Evolutionary conservation across 1,140 invertebrate genomes (phyloP).

Genomic region (Hetaerina americana): DNA sequence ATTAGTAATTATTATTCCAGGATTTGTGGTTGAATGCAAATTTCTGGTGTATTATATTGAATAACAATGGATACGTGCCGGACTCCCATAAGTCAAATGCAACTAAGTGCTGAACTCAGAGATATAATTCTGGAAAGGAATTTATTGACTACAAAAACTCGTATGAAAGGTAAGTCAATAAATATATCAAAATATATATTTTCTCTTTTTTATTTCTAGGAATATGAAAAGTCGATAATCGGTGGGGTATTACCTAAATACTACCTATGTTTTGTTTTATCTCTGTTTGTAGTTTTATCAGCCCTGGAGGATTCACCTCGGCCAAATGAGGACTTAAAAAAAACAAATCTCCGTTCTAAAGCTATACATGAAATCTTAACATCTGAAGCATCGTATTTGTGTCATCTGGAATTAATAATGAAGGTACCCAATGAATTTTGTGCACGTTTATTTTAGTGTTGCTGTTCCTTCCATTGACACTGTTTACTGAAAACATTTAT

Average conservation of each 20-base stretch:
- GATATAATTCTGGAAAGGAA: constrained; percentile 44
- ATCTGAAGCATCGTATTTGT: constrained; percentile 56
- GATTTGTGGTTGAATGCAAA: no score
- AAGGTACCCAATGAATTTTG: constrained; percentile 30
- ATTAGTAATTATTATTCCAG: no score
- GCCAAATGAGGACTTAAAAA: constrained; percentile 29
- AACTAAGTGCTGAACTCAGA: constrained; percentile 40
- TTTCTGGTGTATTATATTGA: no score
- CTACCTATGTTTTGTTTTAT: neutral
- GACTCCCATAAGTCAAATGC: neutral
- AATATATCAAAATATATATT: no score
- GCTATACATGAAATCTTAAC: constrained; percentile 51
- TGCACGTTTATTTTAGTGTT: no score
- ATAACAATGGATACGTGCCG: neutral
- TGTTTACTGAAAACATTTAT: no score
- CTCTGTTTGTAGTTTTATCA: constrained; percentile 29
- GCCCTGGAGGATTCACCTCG: constrained; percentile 34
- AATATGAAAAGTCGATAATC: neutral
- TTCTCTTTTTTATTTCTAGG: neutral
- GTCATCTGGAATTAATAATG: constrained; percentile 51
- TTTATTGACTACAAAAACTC: constrained; percentile 43
- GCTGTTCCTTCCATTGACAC: no score
- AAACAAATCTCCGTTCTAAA: constrained; percentile 34
- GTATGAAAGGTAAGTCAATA: constrained; percentile 37
- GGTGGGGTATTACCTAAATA: neutral